A percentile compares a stretch with the other conserved stretches of the same genome.
Conservation (phyloP, 2,888 invertebrate genomes). For the Philopedon plagiatum region DNA sequence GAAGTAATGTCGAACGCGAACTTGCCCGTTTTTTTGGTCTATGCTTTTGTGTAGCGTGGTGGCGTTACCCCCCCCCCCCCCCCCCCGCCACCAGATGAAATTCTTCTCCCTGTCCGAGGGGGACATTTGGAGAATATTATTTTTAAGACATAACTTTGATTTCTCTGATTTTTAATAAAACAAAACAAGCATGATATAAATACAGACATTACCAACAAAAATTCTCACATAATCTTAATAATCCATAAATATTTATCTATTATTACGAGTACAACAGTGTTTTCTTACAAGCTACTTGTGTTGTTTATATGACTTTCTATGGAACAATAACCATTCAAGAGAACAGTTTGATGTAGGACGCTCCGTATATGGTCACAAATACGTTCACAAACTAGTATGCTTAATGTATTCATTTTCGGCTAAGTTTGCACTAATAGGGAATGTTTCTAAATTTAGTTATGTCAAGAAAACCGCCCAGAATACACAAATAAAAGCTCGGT, state of each 20-base stretch:
- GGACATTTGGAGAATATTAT: no score
- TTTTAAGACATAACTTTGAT: no score
- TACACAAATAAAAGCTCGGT: no score
- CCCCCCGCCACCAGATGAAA: no score
- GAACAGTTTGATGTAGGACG: slow-evolving; percentile 24
- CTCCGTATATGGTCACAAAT: slow-evolving; percentile 23
- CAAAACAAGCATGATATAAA: no score
- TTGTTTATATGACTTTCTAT: slow-evolving; percentile 20
- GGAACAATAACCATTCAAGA: slow-evolving; percentile 23
- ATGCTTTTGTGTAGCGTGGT: no score
- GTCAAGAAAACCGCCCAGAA: background rate
- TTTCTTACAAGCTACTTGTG: slow-evolving; percentile 13
- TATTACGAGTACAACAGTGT: background rate
- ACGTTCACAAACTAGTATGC: background rate
- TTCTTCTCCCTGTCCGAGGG: no score
- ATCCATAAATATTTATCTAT: slow-evolving; percentile 3
- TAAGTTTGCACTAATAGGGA: background rate
- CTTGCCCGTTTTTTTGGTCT: no score
- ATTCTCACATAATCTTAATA: background rate
- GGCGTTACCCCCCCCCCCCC: no score
- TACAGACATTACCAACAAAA: background rate
- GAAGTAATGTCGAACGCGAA: no score
- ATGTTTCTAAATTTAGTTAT: background rate
- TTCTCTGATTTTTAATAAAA: no score
- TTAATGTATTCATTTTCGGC: background rate